A percentile compares a stretch with the other conserved stretches of the same genome.
These are phyloP conservation scores for Hafferia zeledoni DNA, from an alignment of 2,797 vertebrate genomes.

Conservation along the genomic window DNA sequence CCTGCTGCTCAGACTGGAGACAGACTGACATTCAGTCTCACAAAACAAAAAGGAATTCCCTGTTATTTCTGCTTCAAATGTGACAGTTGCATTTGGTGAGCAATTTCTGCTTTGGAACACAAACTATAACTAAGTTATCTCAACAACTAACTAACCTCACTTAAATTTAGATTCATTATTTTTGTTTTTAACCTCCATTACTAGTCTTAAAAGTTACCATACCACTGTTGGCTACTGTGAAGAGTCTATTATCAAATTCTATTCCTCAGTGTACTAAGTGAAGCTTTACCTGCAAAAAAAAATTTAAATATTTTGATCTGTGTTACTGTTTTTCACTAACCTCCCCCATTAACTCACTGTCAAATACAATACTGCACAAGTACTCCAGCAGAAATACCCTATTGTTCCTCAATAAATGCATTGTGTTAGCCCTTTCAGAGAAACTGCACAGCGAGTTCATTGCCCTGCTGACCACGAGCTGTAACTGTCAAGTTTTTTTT, in stretches of 20 bases:
- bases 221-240: background rate
- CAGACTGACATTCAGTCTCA: background rate
- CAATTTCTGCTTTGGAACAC: background rate
- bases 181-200: background rate
- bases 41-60: background rate
- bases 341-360: background rate
- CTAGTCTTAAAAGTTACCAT: background rate
- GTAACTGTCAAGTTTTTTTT: background rate
- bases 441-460: background rate
- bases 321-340: background rate
- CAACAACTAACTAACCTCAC: background rate
- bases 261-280: background rate
- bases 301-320: background rate
- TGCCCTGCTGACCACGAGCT: background rate
- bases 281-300: background rate
- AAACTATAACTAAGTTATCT: background rate
- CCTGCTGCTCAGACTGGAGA: background rate
- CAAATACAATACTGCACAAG: background rate
- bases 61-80: background rate
- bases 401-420: background rate
- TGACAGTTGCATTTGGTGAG: background rate
- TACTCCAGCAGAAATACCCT: background rate
- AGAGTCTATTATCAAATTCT: background rate
- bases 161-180: background rate
- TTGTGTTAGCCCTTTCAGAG: background rate